Percentiles rank a stretch among this genome's conserved stretches.
phyloP scores from a whole-genome alignment of 2,888 invertebrate genomes.

The Leptarthrus brevirostris region DNA sequence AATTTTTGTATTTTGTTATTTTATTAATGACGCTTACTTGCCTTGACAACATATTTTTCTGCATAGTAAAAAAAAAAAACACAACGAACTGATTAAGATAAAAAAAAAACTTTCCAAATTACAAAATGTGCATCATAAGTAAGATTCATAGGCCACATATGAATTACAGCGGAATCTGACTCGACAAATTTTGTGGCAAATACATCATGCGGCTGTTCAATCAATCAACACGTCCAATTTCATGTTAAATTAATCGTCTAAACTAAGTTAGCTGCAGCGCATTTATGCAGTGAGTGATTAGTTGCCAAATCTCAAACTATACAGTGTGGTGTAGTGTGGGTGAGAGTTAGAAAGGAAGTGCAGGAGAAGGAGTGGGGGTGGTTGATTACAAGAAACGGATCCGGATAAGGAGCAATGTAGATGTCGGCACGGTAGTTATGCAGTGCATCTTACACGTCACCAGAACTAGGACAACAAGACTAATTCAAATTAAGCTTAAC shows the following conservation, averaged over 20 bases:
- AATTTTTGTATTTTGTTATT: constrained; percentile 51
- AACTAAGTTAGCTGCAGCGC: constrained; percentile 38
- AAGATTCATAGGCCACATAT: constrained; percentile 29
- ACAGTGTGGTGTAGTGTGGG: constrained; percentile 25
- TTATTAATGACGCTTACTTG: constrained; percentile 45
- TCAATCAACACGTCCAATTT: constrained; percentile 39
- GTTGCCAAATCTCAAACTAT: constrained; percentile 43
- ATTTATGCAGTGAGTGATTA: constrained; percentile 23
- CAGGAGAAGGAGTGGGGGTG: too few species aligned
- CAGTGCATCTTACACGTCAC: not conserved
- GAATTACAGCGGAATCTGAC: constrained; percentile 31
- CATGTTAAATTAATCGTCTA: constrained; percentile 42
- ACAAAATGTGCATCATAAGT: constrained; percentile 42
- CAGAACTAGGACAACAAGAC: not conserved
- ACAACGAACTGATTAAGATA: constrained; percentile 42
- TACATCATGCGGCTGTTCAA: constrained; percentile 44
- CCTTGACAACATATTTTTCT: constrained; percentile 47
- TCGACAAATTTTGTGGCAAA: constrained; percentile 33
- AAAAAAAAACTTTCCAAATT: constrained; percentile 41
- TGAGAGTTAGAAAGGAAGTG: not conserved
- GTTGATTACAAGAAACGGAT: too few species aligned
- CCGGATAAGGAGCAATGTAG: too few species aligned
- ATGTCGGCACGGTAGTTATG: not conserved
- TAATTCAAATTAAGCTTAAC: not conserved
- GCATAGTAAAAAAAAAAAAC: constrained; percentile 41